Evolutionary conservation across 2,797 vertebrate species (phyloP).

Genomic region (Apogon hyalosoma): DNA sequence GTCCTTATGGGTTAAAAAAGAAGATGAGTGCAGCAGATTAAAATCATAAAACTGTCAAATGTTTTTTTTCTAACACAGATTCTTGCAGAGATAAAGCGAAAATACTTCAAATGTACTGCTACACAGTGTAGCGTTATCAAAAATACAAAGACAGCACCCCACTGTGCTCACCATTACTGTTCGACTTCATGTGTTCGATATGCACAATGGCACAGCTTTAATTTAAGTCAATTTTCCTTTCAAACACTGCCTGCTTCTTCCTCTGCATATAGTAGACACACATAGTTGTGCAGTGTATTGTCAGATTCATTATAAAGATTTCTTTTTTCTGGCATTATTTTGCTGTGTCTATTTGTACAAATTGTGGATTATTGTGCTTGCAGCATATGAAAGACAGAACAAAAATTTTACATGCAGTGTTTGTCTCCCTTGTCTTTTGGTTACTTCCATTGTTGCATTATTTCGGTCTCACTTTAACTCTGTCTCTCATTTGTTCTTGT

Average conservation of each 20-base stretch:
- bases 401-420: constrained; percentile 4
- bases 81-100: neutral
- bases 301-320: constrained; percentile 47
- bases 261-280: constrained; percentile 19
- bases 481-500: constrained; percentile 1
- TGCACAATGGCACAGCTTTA: constrained; percentile 43
- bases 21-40: neutral
- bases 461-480: constrained; percentile 18
- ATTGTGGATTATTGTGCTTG: constrained; percentile 19
- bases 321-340: constrained; percentile 33
- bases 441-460: constrained; percentile 17
- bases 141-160: constrained; percentile 21
- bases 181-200: constrained; percentile 36
- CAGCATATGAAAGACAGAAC: constrained; percentile 11
- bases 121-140: constrained; percentile 30
- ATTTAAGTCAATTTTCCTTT: constrained; percentile 50
- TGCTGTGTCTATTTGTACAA: constrained; percentile 10
- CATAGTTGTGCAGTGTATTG: constrained; percentile 32
- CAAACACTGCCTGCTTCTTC: constrained; percentile 36
- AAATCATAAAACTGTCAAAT: neutral
- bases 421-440: neutral
- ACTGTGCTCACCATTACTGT: constrained; percentile 42
- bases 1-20: neutral
- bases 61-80: neutral
- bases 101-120: constrained; percentile 8